These are phyloP conservation scores for Bryconaethiops microstoma DNA, from an alignment of 2,797 vertebrate species.

Conservation along the genomic window DNA sequence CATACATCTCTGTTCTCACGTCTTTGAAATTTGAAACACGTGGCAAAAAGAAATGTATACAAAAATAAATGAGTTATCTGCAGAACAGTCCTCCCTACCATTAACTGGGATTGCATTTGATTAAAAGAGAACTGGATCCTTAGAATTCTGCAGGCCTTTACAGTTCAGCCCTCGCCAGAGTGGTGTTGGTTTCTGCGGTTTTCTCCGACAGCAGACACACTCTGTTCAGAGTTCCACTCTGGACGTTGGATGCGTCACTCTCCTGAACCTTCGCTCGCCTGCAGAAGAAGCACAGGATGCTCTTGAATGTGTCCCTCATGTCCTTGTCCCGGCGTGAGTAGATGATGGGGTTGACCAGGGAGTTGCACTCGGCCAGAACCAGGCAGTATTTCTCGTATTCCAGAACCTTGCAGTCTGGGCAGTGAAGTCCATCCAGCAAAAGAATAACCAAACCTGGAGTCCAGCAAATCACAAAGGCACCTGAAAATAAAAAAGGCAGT, in stretches of 20 bases:
- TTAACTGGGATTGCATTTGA: neutral
- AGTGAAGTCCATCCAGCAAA: conserved; percentile 86
- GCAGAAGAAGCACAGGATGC: conserved; percentile 83
- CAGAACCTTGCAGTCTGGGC: conserved; percentile 77
- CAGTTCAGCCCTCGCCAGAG: neutral
- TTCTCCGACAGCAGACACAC: conserved; percentile 67
- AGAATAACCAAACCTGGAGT: conserved; percentile 88
- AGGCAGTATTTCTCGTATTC: conserved; percentile 90
- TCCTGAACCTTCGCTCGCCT: conserved; percentile 38
- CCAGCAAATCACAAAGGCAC: conserved; percentile 96
- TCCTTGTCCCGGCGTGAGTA: conserved; percentile 88
- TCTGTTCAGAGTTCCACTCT: conserved; percentile 59
- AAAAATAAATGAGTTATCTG: too few species aligned
- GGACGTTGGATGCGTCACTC: conserved; percentile 42
- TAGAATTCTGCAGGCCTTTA: neutral
- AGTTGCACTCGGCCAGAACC: conserved; percentile 90
- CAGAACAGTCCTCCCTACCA: too few species aligned
- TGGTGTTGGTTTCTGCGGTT: neutral
- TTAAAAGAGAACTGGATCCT: neutral
- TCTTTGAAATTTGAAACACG: neutral
- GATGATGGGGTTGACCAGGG: conserved; percentile 88
- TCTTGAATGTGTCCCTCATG: conserved; percentile 88
- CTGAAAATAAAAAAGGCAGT: conserved; percentile 64
- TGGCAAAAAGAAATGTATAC: neutral
- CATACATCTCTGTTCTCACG: neutral